Percentiles rank a stretch among this genome's conserved stretches.
These are phyloP conservation scores for Varecia variegata DNA, from an alignment of 2,797 vertebrate species.

Conservation along the genomic window DNA sequence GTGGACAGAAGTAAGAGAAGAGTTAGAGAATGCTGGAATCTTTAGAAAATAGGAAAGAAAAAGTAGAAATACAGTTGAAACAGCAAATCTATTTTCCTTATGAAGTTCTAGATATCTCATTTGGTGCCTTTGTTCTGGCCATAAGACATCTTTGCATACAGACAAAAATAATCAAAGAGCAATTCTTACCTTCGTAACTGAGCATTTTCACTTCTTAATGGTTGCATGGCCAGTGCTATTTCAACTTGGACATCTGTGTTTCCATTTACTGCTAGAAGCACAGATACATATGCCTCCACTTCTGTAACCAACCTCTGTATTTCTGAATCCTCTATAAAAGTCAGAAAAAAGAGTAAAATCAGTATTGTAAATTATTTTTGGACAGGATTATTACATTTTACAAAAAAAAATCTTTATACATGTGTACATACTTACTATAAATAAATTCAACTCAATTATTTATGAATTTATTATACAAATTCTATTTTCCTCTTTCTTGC, in stretches of 20 bases:
- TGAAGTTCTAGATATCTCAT: not conserved
- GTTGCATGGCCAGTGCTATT: slow-evolving; percentile 86
- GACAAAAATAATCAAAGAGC: slow-evolving; percentile 24
- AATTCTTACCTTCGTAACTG: slow-evolving; percentile 88
- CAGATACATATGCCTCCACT: slow-evolving; percentile 85
- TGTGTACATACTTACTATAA: slow-evolving; percentile 14
- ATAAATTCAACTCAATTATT: slow-evolving; percentile 18
- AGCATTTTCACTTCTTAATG: slow-evolving; percentile 89
- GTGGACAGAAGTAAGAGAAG: not conserved
- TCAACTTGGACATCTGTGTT: slow-evolving; percentile 83
- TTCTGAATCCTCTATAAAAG: slow-evolving; percentile 84
- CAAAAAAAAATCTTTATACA: slow-evolving; percentile 18
- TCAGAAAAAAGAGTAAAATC: slow-evolving; percentile 35
- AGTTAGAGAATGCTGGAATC: not conserved
- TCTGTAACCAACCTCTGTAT: slow-evolving; percentile 87
- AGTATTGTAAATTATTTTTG: slow-evolving; percentile 72
- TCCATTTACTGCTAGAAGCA: slow-evolving; percentile 82
- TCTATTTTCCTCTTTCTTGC: slow-evolving; percentile 17
- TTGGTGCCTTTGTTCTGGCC: not conserved
- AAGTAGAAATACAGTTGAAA: not conserved
- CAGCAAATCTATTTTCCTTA: not conserved
- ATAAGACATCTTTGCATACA: not conserved
- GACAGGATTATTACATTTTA: slow-evolving; percentile 10
- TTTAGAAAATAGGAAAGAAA: not conserved
- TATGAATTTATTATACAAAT: slow-evolving; percentile 21